Conservation (phyloP, 1,140 invertebrate species). For the Paraescarpia echinospica region DNA sequence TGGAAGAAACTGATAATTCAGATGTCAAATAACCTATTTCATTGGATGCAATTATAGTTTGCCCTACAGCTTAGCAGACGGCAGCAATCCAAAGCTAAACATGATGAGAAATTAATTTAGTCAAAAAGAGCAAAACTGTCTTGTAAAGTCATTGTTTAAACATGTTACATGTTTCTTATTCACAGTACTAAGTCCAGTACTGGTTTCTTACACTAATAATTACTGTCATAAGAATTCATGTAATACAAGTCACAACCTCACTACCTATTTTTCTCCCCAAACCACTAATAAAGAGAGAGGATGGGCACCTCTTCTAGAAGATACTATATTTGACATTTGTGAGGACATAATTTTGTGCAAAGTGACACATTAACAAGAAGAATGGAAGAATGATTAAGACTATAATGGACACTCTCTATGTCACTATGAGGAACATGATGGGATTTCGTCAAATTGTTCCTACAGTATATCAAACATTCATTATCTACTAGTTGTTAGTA, state of each 20-base stretch:
- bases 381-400: background rate
- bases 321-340: background rate
- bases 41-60: background rate
- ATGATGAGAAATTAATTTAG: background rate
- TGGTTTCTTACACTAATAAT: background rate
- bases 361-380: background rate
- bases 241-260: background rate
- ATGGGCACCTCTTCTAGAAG: background rate
- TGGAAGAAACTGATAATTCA: background rate
- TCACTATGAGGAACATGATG: too few relatives aligned
- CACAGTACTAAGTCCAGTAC: background rate
- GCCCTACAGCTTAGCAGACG: background rate
- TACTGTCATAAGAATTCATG: background rate
- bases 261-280: background rate
- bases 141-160: background rate
- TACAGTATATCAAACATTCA: too few relatives aligned
- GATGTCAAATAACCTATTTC: background rate
- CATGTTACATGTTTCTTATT: background rate
- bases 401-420: background rate
- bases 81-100: background rate
- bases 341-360: background rate
- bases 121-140: background rate
- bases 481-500: too few relatives aligned
- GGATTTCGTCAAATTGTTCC: too few relatives aligned
- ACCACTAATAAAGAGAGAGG: background rate